phyloP scores from a whole-genome alignment of 2,888 invertebrate genomes.

The Pachymerium ferrugineum region DNA sequence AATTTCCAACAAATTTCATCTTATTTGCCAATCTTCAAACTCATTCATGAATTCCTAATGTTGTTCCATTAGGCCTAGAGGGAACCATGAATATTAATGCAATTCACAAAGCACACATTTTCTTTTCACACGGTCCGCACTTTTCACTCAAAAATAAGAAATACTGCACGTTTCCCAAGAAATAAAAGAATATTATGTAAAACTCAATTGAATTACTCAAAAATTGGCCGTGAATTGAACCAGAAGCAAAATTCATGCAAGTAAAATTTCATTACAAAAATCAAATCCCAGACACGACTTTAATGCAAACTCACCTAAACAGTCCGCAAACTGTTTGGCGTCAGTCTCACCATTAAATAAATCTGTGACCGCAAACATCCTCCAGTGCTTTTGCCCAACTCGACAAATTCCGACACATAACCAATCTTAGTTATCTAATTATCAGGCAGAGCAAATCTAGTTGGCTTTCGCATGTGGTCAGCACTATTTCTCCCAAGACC shows the following conservation, averaged over 20 bases:
- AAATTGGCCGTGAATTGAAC: too few relatives aligned
- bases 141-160: background rate
- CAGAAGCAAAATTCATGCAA: too few relatives aligned
- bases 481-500: background rate
- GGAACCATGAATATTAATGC: slow-evolving; percentile 4
- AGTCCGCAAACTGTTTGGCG: background rate
- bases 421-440: background rate
- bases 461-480: background rate
- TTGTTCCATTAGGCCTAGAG: background rate
- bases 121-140: background rate
- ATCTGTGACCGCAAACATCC: background rate
- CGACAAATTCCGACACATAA: background rate
- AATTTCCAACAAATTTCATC: slow-evolving; percentile 4
- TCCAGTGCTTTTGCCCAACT: background rate
- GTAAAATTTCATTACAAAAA: too few relatives aligned
- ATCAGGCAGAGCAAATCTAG: background rate
- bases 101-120: background rate
- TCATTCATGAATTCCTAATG: slow-evolving; percentile 7
- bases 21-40: slow-evolving; percentile 3
- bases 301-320: background rate
- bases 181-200: background rate
- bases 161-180: background rate
- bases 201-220: background rate
- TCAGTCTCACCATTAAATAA: background rate
- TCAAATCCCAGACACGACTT: too few relatives aligned